Conservation (phyloP, 2,113 vertebrate genomes). For the Petrocephalus zakoni region DNA sequence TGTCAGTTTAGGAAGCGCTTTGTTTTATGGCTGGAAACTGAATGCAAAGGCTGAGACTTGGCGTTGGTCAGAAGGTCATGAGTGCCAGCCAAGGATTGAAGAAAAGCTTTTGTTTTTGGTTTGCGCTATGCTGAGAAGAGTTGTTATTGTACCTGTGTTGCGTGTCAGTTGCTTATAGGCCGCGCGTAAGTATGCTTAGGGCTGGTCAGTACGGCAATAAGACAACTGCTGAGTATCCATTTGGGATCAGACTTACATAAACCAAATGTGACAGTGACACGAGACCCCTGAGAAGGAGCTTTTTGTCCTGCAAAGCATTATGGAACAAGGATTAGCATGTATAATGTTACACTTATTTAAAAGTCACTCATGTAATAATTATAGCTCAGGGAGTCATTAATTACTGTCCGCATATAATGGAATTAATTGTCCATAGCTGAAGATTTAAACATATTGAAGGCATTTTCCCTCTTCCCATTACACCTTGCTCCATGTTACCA, state of each 20-base stretch:
- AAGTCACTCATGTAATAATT: conserved; percentile 31
- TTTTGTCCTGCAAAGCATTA: conserved; percentile 12
- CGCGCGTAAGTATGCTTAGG: not conserved
- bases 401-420: conserved; percentile 34
- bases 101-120: not conserved
- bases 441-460: conserved; percentile 36
- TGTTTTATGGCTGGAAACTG: not conserved
- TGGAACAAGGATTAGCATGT: conserved; percentile 12
- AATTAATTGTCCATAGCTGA: conserved; percentile 17
- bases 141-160: not conserved
- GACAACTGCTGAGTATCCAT: not conserved
- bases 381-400: conserved; percentile 29
- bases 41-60: not conserved
- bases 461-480: conserved; percentile 30
- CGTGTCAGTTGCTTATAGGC: not conserved
- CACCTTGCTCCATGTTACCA: conserved; percentile 38
- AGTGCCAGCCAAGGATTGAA: not conserved
- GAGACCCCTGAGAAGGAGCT: not conserved
- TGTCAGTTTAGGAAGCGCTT: not conserved
- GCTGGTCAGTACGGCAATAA: not conserved
- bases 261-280: not conserved
- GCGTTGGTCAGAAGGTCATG: not conserved
- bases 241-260: not conserved
- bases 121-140: not conserved
- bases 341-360: conserved; percentile 18